Evolutionary conservation across 2,888 invertebrate species (phyloP), one percentile per base, ranked within the genome.

Genomic region (Synanthedon formicaeformis): DNA sequence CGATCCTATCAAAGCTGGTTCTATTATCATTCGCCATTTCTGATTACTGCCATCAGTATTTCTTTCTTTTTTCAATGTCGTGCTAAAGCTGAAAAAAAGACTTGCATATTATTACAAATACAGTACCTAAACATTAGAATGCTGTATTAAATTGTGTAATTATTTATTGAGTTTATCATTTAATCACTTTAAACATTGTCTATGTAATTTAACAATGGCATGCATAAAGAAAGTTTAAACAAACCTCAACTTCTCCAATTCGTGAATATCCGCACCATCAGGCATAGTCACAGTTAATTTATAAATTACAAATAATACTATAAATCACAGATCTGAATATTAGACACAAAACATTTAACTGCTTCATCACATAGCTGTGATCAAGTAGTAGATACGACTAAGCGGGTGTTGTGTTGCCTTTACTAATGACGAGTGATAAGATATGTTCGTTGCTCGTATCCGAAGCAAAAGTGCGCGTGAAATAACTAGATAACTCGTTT

Each of bases 1-100:
- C 63, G 92, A 90, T 51, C 92, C 91, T 5, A 92, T 91, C 51
- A 93, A 74, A 71, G 92, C 91, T 0, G 93, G 93, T 65, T 93
- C 93, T 5, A 93, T 89, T 4, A 93, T 90, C 54, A 92, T 85
- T 52, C 66, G 66, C 71, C 81, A 82, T 73, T 72, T 80, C 48
- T 71, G n/a, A n/a, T 45, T 45, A 10, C 34, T 54, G 13, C 57
- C 59, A 34, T 55, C 57, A 48, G 51, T 50, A 51, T 54, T 57
- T 54, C 52, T 56, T 50, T 52, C 58, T 41, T 54, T 10, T 14
- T 45, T 45, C 45, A 6, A n/a, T 8, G 45, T 45, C 59, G 51
- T 61, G 60, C 63, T 54, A 48, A 63, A 56, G 52, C 66, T 68
- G 57, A 40, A 64, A 54, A n/a, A 34, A 34, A 34, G 34, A 34